These are phyloP conservation scores for Leptopilina myrica DNA, from an alignment of 2,888 invertebrate genomes.

Conservation along the genomic window DNA sequence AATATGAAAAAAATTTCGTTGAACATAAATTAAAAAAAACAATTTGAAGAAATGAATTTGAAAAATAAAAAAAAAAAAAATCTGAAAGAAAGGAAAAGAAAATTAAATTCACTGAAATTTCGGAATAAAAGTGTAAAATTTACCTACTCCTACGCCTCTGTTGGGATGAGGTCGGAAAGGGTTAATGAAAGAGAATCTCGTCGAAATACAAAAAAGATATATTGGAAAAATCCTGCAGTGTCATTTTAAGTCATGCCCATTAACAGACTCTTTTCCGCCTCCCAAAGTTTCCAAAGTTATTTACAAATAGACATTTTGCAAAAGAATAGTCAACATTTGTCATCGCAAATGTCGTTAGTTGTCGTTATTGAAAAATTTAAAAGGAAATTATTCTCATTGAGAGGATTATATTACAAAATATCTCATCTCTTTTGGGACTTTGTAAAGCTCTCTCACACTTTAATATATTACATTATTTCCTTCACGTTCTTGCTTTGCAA, in stretches of 20 bases:
- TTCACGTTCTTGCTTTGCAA: slow-evolving; percentile 3
- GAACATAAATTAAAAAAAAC: no score
- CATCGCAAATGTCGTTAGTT: slow-evolving; percentile 33
- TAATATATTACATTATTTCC: not conserved
- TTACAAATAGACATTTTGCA: slow-evolving; percentile 26
- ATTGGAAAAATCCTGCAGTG: slow-evolving; percentile 17
- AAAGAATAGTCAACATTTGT: slow-evolving; percentile 30
- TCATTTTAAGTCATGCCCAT: slow-evolving; percentile 5
- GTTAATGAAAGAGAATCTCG: not conserved
- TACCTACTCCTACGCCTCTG: no score
- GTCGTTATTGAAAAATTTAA: slow-evolving; percentile 14
- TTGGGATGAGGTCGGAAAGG: not conserved
- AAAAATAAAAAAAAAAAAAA: no score
- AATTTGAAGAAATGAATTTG: no score
- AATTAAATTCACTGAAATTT: no score
- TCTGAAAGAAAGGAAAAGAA: no score
- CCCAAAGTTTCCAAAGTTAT: slow-evolving; percentile 14
- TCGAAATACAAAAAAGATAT: not conserved
- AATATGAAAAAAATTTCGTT: no score
- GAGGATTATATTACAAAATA: not conserved
- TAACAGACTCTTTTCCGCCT: slow-evolving; percentile 16
- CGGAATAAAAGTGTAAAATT: no score
- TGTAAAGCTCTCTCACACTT: not conserved
- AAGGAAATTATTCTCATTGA: slow-evolving; percentile 25
- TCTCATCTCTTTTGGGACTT: slow-evolving; percentile 10